phyloP scores from a whole-genome alignment of 2,113 vertebrate species.

The Oplegnathus fasciatus region DNA sequence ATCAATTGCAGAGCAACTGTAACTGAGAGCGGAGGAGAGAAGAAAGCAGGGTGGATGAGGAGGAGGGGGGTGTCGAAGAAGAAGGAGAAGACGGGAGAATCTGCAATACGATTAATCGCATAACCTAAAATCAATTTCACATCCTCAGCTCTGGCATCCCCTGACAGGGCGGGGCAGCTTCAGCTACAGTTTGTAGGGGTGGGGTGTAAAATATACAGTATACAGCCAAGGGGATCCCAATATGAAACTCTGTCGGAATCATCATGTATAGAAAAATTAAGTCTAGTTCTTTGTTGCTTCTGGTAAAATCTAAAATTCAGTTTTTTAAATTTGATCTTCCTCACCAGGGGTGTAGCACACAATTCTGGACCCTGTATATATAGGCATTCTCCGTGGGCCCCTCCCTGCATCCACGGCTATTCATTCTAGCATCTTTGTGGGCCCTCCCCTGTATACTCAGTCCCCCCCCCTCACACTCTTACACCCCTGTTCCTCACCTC shows the following conservation, averaged over 20 bases:
- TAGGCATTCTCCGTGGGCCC: too few species aligned
- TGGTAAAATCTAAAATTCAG: neutral
- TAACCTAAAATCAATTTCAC: constrained; percentile 79
- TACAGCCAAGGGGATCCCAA: neutral
- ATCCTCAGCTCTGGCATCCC: constrained; percentile 61
- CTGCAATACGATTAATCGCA: constrained; percentile 69
- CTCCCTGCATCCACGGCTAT: too few species aligned
- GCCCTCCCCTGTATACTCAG: too few species aligned
- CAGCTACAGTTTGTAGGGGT: neutral
- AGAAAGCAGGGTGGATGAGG: constrained; percentile 27
- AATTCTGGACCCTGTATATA: too few species aligned
- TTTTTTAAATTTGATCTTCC: neutral
- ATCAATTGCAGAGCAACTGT: constrained; percentile 16
- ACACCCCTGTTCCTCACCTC: neutral
- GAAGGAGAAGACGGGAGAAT: constrained; percentile 25
- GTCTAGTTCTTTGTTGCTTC: neutral
- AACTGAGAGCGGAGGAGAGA: constrained; percentile 24
- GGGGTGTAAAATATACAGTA: constrained; percentile 11
- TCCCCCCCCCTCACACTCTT: too few species aligned
- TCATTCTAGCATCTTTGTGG: too few species aligned
- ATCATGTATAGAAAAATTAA: constrained; percentile 9
- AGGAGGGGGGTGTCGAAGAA: neutral
- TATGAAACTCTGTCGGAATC: neutral
- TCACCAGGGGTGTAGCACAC: too few species aligned
- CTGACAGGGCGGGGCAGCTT: constrained; percentile 35